Evolutionary conservation across 2,888 invertebrate genomes (phyloP), one percentile per base, ranked within the genome.

Genomic region (Asteroscopus sphinx): DNA sequence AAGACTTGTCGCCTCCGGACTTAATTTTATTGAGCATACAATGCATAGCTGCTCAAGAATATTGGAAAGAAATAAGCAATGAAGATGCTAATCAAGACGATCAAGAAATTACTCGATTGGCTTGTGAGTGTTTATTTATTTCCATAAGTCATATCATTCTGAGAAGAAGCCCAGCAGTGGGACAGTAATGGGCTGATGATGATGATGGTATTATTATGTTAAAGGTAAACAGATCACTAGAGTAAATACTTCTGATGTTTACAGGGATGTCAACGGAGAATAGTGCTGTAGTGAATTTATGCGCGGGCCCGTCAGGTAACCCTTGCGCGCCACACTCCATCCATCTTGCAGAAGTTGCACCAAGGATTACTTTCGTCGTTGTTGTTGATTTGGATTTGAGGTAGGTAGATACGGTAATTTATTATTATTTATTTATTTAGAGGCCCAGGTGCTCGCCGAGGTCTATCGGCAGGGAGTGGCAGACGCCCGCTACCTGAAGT

Each of bases 1-100:
- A 96, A 77, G 96, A 96, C 64, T 83, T 98, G 26, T 95, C 96
- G 36, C 95, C 97, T 0, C 95, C 97, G 0, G 98, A 98, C 86
- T 92, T 97, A 42, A 91, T 98, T 32, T 95, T 98, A 75, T 90
- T 97, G 71, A 96, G 96, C 60, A 92, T 97, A 11, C 91, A 97
- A 59, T 95, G 96, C 55, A 85, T 93, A 25, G 93, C 93, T 0
- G 94, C 94, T 6, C 94, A 94, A 66, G 93, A 94, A 56, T 86
- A 90, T 69, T 94, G 94, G 93, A 80, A 81, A 30, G 83, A 86
- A 26, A 11, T 64, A 28, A 32, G 62, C 16, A 77, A 83, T 37
- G 72, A 79, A 41, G 62, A 69, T 4, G 77, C 73, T 33, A 77
- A 79, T 36, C 67, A 65, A 40, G 62, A 72, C 21, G 64, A 76